These are phyloP conservation scores for Pantelozetes paolii DNA, from an alignment of 2,888 invertebrate species.

Conservation along the genomic window DNA sequence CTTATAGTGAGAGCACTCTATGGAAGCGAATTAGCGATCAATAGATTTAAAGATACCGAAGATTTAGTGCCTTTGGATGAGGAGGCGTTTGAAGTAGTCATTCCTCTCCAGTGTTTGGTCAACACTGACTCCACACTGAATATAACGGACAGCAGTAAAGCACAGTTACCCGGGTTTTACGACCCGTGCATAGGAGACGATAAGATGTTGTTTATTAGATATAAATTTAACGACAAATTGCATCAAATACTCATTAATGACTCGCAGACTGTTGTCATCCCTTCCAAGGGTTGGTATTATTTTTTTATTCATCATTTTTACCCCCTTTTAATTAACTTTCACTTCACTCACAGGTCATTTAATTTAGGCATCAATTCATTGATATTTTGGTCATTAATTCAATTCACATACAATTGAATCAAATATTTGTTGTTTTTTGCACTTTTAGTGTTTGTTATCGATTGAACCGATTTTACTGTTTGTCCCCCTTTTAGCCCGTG, in stretches of 20 bases:
- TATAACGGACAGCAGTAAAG: constrained; percentile 12
- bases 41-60: constrained; percentile 25
- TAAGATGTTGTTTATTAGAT: constrained; percentile 78
- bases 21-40: constrained; percentile 49
- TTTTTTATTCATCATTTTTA: neutral
- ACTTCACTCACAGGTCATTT: no score
- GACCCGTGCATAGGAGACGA: constrained; percentile 88
- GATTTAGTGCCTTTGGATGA: constrained; percentile 2
- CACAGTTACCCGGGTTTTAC: constrained; percentile 89
- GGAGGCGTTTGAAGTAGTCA: constrained; percentile 77
- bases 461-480: no score
- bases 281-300: neutral
- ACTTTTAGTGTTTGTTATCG: no score
- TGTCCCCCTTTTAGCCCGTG: no score
- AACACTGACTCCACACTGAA: constrained; percentile 23
- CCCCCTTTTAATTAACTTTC: no score
- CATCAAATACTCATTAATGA: constrained; percentile 76
- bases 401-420: no score
- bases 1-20: constrained; percentile 73
- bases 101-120: constrained; percentile 76
- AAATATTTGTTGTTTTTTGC: no score
- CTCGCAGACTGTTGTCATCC: neutral
- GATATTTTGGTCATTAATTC: no score
- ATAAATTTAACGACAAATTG: constrained; percentile 72
- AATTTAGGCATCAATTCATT: no score